A percentile compares a stretch with the other conserved stretches of the same genome.
Conservation (phyloP, 1,140 invertebrate genomes). For the Macrobrachium rosenbergii region DNA sequence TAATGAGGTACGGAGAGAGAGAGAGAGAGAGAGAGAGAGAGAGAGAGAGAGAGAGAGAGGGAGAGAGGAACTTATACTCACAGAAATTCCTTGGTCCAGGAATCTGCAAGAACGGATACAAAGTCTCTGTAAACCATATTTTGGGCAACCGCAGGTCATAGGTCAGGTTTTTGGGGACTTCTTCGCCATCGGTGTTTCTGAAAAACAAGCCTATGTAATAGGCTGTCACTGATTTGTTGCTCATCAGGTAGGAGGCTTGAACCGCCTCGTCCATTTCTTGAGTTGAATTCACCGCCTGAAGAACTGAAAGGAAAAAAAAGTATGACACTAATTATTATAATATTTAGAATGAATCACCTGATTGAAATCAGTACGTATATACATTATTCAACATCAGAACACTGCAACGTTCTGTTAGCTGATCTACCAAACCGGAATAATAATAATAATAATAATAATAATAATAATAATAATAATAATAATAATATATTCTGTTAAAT, state of each 20-base stretch:
- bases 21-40: too few relatives aligned
- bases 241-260: not conserved
- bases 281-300: not conserved
- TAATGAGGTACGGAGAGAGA: too few relatives aligned
- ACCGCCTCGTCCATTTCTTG: constrained; percentile 24
- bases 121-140: not conserved
- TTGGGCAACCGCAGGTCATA: constrained; percentile 26
- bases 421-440: too few relatives aligned
- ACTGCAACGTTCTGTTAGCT: too few relatives aligned
- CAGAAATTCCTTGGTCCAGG: constrained; percentile 28
- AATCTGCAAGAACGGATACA: constrained; percentile 30
- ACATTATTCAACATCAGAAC: too few relatives aligned
- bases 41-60: too few relatives aligned
- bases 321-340: not conserved
- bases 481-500: too few relatives aligned
- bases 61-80: not conserved
- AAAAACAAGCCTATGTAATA: constrained; percentile 24
- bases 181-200: not conserved
- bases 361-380: too few relatives aligned
- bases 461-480: too few relatives aligned
- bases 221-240: constrained; percentile 6
- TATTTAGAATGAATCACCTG: too few relatives aligned
- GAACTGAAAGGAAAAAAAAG: not conserved
- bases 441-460: too few relatives aligned
- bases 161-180: not conserved